Base-by-base conservation (phyloP, 1,140 invertebrate species). In the Reticulitermes speratus region DNA sequence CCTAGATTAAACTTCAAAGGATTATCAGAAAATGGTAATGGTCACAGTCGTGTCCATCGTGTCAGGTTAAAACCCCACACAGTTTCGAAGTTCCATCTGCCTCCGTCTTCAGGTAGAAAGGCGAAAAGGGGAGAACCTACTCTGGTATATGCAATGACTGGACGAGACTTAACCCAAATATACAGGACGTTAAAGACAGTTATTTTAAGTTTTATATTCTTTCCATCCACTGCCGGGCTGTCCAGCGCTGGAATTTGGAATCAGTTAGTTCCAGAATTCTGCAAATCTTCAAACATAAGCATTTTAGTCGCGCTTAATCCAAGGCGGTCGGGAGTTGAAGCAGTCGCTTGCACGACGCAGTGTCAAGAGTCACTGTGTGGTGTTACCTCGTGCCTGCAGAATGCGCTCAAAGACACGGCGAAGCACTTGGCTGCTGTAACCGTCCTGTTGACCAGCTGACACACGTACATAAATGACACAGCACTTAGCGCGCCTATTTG, bases 321-420 rank as follows among this genome's bases (percentile, higher is more conserved):
- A 5, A 16, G 59, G 3, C 19, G 59, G 45, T 5, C 45, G 45
- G 5, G 45, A 5, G 45, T 5, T 45, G 45, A 45, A 65, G 59
- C 5, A 6, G 59, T 5, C 23, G 59, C 59, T 65, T 9, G 59
- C 6, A 19, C 59, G 9, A 65, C 59, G 19, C 23, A 65, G 59
- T 65, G 19, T 16, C 16, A n/a, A 65, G 59, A 65, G 59, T 6
- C 6, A 65, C 23, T 52, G 83, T n/a, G 21, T 83, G 16, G n/a
- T 44, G 82, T 52, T 55, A n/a, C n/a, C 30, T 55, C 3, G 30
- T 55, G 84, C 84, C 8, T 84, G 84, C 44, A 84, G 55, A 84
- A 84, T 84, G 84, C 84, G 55, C 45, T 84, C 45, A 55, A 55
- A n/a, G 45, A 55, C 45, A 84, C 25, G 84, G 3, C 1, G 59